Percentiles rank a stretch among this genome's conserved stretches.
These are phyloP conservation scores for Rhineura floridana DNA, from an alignment of 2,113 vertebrate genomes.

Conservation along the genomic window DNA sequence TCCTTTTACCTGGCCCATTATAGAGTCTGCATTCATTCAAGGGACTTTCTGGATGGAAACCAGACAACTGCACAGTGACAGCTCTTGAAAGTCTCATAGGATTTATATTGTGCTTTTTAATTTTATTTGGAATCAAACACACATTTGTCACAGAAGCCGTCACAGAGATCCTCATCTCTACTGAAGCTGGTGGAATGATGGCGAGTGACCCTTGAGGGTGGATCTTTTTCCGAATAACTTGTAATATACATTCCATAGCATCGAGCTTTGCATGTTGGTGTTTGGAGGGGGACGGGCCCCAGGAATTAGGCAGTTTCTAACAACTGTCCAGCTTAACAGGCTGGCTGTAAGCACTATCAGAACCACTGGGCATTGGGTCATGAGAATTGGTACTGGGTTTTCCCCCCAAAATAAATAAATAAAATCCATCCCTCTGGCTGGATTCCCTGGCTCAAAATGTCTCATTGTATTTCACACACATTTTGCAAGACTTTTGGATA, in stretches of 20 bases:
- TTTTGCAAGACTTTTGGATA: constrained; percentile 49
- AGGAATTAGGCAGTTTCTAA: constrained; percentile 51
- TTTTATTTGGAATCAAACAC: constrained; percentile 68
- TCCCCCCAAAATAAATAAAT: background rate
- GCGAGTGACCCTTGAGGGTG: background rate
- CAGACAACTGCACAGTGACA: constrained; percentile 70
- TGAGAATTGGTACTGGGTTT: constrained; percentile 35
- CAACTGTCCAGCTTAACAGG: background rate
- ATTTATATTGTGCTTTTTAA: constrained; percentile 70
- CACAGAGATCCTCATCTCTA: constrained; percentile 51
- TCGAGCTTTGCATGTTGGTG: background rate
- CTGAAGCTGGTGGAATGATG: background rate
- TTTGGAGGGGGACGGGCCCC: constrained; percentile 18
- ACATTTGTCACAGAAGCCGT: constrained; percentile 59
- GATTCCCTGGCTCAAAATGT: constrained; percentile 49
- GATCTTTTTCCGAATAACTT: background rate
- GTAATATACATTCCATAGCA: background rate
- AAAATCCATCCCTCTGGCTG: constrained; percentile 36
- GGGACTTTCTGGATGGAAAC: constrained; percentile 68
- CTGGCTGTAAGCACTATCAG: constrained; percentile 44
- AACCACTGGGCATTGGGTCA: constrained; percentile 23
- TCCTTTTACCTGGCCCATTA: constrained; percentile 60
- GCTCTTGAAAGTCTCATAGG: constrained; percentile 69
- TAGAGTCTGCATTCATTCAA: constrained; percentile 51
- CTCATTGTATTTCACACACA: constrained; percentile 47